These are phyloP conservation scores for Aptenodytes patagonicus DNA, from an alignment of 2,113 vertebrate genomes.

Conservation along the genomic window DNA sequence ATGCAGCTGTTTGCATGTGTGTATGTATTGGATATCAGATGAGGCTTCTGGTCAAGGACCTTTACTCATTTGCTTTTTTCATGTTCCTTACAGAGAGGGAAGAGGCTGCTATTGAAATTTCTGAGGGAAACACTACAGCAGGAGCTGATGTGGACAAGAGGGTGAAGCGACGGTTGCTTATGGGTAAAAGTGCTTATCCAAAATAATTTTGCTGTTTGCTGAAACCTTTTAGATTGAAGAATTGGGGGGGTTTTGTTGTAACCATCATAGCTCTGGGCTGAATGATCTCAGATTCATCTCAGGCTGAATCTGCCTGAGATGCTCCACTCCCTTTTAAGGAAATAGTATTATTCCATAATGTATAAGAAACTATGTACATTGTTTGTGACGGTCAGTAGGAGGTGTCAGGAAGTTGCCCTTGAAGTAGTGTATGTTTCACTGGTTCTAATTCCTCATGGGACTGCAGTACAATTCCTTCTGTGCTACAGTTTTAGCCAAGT, in stretches of 20 bases:
- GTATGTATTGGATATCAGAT: background rate
- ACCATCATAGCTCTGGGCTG: background rate
- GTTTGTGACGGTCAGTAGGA: background rate
- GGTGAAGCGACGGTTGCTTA: slow-evolving; percentile 92
- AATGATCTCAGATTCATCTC: background rate
- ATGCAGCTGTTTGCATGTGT: background rate
- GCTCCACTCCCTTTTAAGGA: background rate
- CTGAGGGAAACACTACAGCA: slow-evolving; percentile 84
- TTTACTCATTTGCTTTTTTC: background rate
- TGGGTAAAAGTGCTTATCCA: slow-evolving; percentile 81
- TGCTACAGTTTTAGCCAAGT: background rate
- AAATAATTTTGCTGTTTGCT: background rate
- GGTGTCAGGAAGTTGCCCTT: background rate
- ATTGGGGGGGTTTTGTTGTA: background rate
- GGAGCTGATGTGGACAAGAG: slow-evolving; percentile 91
- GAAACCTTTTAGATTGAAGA: background rate
- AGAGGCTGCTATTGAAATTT: slow-evolving; percentile 75
- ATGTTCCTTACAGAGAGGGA: slow-evolving; percentile 79
- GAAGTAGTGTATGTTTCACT: background rate
- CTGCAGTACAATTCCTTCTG: background rate
- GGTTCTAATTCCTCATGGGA: background rate
- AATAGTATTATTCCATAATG: background rate
- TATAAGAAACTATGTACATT: background rate
- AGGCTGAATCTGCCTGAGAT: background rate
- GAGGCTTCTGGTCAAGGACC: background rate